Evolutionary conservation across 2,113 vertebrate species (phyloP).

Genomic region (Nematolebias whitei): DNA sequence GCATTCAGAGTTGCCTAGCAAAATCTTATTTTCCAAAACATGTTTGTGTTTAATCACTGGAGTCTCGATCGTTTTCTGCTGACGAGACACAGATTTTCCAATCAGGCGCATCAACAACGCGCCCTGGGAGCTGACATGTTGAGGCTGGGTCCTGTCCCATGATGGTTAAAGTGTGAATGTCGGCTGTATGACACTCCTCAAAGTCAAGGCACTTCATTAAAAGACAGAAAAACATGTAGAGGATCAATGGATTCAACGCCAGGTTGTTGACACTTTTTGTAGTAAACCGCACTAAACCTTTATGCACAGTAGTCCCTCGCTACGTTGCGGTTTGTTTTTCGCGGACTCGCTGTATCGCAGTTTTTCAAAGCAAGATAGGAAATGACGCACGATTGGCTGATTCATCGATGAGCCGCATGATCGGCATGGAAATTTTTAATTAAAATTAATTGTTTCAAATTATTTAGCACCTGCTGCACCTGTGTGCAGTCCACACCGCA

Average conservation of each 20-base stretch:
- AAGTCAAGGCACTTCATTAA: background rate
- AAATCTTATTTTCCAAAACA: background rate
- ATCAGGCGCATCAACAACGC: slow-evolving; percentile 3
- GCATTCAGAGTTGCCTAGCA: slow-evolving; percentile 10
- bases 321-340: too few species aligned
- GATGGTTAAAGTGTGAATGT: background rate
- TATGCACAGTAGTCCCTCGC: too few species aligned
- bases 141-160: background rate
- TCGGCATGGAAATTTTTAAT: too few species aligned
- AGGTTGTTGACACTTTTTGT: too few species aligned
- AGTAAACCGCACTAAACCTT: too few species aligned
- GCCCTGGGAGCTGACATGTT: background rate
- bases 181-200: background rate
- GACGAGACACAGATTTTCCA: slow-evolving; percentile 10
- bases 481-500: too few species aligned
- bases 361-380: too few species aligned
- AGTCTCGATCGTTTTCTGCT: background rate
- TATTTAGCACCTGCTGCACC: too few species aligned
- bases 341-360: too few species aligned
- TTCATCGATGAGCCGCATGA: too few species aligned
- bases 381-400: too few species aligned
- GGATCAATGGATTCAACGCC: background rate
- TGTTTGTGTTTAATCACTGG: slow-evolving; percentile 23
- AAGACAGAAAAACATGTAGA: background rate
- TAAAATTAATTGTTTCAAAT: too few species aligned